Conservation (phyloP, 2,113 vertebrate species). For the Tyto alba region DNA sequence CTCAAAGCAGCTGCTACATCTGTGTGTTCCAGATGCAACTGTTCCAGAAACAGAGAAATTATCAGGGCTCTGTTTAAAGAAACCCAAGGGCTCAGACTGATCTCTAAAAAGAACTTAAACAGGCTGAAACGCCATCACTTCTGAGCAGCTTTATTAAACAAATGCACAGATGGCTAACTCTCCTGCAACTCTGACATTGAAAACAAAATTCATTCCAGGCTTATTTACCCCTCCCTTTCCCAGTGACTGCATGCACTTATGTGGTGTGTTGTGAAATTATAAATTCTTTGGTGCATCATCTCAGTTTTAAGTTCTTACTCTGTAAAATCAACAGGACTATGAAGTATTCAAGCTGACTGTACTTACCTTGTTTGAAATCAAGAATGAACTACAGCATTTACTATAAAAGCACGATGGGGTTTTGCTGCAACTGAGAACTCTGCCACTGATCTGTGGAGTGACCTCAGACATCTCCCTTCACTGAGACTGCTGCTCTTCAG, state of each 20-base stretch:
- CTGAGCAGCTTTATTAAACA: constrained; percentile 14
- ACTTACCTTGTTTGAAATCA: background rate
- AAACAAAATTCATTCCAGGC: background rate
- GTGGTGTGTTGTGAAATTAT: background rate
- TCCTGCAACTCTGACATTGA: constrained; percentile 18
- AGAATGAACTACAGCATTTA: background rate
- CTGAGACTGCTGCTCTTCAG: background rate
- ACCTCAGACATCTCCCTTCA: background rate
- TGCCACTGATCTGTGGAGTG: background rate
- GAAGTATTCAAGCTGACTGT: background rate
- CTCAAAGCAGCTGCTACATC: background rate
- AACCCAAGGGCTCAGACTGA: background rate
- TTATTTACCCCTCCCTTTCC: background rate
- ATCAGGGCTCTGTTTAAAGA: background rate
- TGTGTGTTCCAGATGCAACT: background rate
- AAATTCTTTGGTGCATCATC: background rate
- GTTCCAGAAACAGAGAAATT: background rate
- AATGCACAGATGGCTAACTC: background rate
- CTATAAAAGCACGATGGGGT: background rate
- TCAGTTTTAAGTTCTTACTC: background rate
- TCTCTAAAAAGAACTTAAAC: constrained; percentile 9
- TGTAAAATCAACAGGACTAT: background rate
- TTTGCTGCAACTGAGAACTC: background rate
- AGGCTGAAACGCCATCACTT: background rate
- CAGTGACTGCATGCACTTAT: background rate